Base-by-base conservation (phyloP, 2,888 invertebrate genomes). In the Odontothrips loti region DNA sequence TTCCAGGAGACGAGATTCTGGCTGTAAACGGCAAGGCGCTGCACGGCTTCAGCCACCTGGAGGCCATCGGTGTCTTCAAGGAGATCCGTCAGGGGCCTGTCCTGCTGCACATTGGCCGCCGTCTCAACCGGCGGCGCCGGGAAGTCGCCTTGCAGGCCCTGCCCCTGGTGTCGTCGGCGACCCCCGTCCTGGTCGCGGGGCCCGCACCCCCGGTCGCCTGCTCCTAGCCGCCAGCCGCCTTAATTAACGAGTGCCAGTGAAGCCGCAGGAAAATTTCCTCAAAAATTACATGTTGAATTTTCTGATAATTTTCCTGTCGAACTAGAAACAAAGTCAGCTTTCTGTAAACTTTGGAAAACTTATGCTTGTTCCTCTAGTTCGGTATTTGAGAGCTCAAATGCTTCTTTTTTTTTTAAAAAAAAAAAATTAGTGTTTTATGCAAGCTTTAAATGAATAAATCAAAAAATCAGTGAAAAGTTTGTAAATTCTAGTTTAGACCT, bases 1-100 rank as follows among this genome's bases (percentile, higher is more conserved):
- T 90, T 90, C 29, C 88, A 93, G 95, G 95, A 85, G 95, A 95
- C 88, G 93, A 94, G 89, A 93, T 95, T 85, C 87, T 94, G 84
- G 93, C 94, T 82, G 93, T 95, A 82, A 95, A 95, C 87, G 93
- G 94, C n/a, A 91, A 93, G 85, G 90, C 92, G 29, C 91, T 95
- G 81, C 92, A 93, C 83, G 94, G 94, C 0, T 89, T 93, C 86
- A 94, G 93, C 0, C 93, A 95, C 86, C 92, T 93, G 80, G 94
- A 95, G 86, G 94, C 94, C 43, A 93, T 95, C 84, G 90, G 92
- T 83, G 91, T 95, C 84, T 94, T 95, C 88, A 94, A 94, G 86
- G 92, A 93, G 85, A 93, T 95, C 80, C 92, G 93, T 85, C 91
- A 91, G 2, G 95, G 95, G 0, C 92, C 93, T 81, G 93, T 96